These are phyloP conservation scores for Junonia oenone DNA, from an alignment of 2,888 invertebrate species.

Conservation along the genomic window DNA sequence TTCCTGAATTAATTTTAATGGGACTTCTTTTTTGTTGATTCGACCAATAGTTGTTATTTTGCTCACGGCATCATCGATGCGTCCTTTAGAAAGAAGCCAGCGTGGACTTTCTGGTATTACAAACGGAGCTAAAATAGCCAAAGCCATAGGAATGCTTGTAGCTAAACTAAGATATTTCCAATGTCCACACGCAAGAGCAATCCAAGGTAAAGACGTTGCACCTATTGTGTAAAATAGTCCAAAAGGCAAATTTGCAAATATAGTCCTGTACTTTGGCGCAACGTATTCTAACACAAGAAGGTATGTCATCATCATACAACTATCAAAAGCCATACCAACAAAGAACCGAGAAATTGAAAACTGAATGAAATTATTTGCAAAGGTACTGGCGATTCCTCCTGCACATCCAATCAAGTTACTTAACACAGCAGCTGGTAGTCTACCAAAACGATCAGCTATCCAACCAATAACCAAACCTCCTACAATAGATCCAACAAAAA, in stretches of 20 bases:
- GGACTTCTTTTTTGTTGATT: conserved; percentile 47
- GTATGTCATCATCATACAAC: conserved; percentile 60
- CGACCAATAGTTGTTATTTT: conserved; percentile 45
- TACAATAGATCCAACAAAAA: conserved; percentile 53
- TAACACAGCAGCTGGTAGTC: conserved; percentile 50
- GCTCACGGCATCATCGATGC: conserved; percentile 47
- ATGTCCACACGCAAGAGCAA: conserved; percentile 51
- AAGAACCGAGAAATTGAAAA: conserved; percentile 53
- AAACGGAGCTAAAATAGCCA: conserved; percentile 46
- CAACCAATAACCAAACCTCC: conserved; percentile 56
- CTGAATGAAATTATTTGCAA: conserved; percentile 40
- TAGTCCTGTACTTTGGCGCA: conserved; percentile 56
- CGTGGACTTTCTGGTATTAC: conserved; percentile 59
- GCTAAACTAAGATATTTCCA: conserved; percentile 53
- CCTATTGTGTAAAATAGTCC: conserved; percentile 49
- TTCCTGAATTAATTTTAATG: conserved; percentile 42
- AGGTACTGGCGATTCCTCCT: conserved; percentile 46
- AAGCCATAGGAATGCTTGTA: conserved; percentile 50
- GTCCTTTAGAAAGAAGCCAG: conserved; percentile 55
- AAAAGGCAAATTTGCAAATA: conserved; percentile 52
- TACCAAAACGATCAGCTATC: conserved; percentile 52
- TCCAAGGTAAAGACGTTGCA: conserved; percentile 49
- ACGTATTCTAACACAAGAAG: conserved; percentile 53
- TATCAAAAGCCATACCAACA: conserved; percentile 61
- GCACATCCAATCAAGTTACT: conserved; percentile 50